A percentile compares a stretch with the other conserved stretches of the same genome.
Conservation (phyloP, 1,140 invertebrate genomes). For the Platyura marginata region DNA sequence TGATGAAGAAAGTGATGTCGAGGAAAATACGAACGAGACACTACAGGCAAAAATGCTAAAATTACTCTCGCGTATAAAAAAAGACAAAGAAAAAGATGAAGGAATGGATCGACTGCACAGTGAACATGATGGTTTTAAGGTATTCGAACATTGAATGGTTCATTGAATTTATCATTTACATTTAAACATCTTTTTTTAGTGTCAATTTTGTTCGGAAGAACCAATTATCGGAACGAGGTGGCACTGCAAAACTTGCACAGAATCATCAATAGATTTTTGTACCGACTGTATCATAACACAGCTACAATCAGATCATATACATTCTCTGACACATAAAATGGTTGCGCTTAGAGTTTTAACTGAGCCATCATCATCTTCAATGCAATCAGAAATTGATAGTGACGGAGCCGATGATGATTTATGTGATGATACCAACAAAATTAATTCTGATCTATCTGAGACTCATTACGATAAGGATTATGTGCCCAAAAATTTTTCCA, state of each 20-base stretch:
- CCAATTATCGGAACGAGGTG: constrained; percentile 47
- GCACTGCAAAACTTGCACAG: constrained; percentile 37
- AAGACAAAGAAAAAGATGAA: constrained; percentile 14
- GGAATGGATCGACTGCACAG: constrained; percentile 14
- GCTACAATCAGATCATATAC: not conserved
- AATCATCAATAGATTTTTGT: constrained; percentile 1
- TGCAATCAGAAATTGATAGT: not conserved
- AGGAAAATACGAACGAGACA: constrained; percentile 13
- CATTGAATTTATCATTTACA: constrained; percentile 2
- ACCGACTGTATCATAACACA: constrained; percentile 1
- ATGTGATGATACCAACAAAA: not conserved
- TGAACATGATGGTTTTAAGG: constrained; percentile 32
- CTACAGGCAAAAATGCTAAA: constrained; percentile 6
- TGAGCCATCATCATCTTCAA: not conserved
- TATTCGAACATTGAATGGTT: constrained; percentile 10
- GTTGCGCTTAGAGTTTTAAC: not conserved
- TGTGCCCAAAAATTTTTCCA: not conserved
- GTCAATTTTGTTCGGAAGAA: constrained; percentile 41
- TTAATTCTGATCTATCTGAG: not conserved
- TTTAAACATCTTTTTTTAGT: constrained; percentile 27
- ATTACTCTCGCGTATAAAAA: constrained; percentile 19
- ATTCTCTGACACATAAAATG: not conserved
- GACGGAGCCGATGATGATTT: not conserved
- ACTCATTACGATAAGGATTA: not conserved
- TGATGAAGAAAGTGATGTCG: constrained; percentile 13